Percentiles rank a stretch among this genome's conserved stretches.
Evolutionary conservation across 2,113 vertebrate genomes (phyloP).

Genomic region (Scolopax mira): DNA sequence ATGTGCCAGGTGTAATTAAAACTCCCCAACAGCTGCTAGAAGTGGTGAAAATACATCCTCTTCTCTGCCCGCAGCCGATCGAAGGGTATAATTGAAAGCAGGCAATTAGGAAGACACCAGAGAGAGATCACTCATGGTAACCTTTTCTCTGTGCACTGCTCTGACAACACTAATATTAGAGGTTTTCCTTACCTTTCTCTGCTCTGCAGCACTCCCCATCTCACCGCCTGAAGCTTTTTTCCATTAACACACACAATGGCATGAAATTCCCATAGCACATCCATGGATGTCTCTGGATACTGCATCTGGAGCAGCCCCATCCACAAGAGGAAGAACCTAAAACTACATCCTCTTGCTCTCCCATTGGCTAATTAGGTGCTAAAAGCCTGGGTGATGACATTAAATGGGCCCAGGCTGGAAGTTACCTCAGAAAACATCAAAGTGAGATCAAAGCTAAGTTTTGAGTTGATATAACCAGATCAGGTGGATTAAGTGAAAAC

Average conservation of each 20-base stretch:
- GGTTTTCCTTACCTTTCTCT: background rate
- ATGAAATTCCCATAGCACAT: accelerated
- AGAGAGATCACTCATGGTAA: background rate
- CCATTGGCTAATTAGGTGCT: background rate
- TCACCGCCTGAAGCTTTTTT: background rate
- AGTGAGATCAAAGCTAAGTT: background rate
- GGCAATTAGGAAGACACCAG: background rate
- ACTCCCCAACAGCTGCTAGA: background rate
- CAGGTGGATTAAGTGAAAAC: background rate
- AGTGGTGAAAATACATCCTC: background rate
- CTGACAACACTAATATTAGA: background rate
- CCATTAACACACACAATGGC: background rate
- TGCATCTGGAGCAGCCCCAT: background rate
- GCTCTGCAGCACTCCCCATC: background rate
- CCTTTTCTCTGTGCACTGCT: background rate
- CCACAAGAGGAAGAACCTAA: background rate
- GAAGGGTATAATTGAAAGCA: background rate
- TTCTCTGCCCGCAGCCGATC: background rate
- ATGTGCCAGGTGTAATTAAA: conserved; percentile 4
- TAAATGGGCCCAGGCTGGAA: background rate
- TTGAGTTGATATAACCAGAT: background rate
- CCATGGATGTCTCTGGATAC: accelerated
- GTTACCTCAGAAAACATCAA: background rate
- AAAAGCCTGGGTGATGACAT: background rate
- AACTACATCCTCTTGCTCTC: background rate